Conservation (phyloP, 2,113 vertebrate species). For the Notothenia coriiceps region DNA sequence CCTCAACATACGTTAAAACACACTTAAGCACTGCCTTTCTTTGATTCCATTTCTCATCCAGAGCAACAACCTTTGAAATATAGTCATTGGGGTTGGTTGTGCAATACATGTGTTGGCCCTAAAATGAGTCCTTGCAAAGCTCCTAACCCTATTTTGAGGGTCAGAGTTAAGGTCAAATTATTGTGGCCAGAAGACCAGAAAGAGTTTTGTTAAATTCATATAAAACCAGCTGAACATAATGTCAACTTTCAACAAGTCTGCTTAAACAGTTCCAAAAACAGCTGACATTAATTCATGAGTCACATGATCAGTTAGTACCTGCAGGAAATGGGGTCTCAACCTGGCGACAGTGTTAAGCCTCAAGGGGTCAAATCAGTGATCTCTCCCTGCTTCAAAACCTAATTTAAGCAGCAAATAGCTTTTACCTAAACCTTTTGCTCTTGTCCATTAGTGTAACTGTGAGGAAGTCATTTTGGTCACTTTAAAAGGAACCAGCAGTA, state of each 20-base stretch:
- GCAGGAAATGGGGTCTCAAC: constrained; percentile 49
- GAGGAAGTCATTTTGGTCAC: constrained; percentile 64
- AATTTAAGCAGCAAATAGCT: constrained; percentile 44
- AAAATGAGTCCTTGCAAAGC: no score
- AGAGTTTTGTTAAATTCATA: not conserved
- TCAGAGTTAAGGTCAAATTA: constrained; percentile 6
- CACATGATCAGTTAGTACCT: constrained; percentile 50
- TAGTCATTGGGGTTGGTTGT: no score
- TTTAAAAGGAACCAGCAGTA: constrained; percentile 52
- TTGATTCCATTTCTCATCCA: not conserved
- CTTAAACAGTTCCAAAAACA: constrained; percentile 2
- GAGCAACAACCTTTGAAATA: not conserved
- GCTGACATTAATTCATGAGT: constrained; percentile 5
- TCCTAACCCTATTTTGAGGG: no score
- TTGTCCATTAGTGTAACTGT: constrained; percentile 57
- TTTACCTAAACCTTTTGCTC: constrained; percentile 51
- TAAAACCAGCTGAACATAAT: not conserved
- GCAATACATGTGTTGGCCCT: no score
- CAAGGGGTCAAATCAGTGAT: constrained; percentile 41
- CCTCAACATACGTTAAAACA: not conserved
- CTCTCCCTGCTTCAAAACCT: constrained; percentile 20
- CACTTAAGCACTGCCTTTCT: not conserved
- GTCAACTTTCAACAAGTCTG: not conserved
- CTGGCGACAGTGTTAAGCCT: constrained; percentile 33
- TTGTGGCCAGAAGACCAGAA: not conserved